Evolutionary conservation across 1,140 invertebrate genomes (phyloP).

Genomic region (Amyelois transitella): DNA sequence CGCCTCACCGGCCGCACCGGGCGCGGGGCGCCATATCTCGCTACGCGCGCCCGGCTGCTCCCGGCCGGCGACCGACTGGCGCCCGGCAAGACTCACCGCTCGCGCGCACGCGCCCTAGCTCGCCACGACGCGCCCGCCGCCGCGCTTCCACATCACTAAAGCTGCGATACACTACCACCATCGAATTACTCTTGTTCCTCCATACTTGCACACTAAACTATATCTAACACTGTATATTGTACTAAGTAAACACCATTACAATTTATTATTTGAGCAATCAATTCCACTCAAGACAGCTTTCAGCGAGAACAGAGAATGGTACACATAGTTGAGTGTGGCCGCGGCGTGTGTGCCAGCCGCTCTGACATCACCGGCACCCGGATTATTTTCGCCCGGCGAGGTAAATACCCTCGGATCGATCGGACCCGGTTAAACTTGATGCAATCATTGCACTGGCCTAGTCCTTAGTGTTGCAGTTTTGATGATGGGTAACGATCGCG

Average conservation of each 20-base stretch:
- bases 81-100: slow-evolving; percentile 39
- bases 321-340: slow-evolving; percentile 1
- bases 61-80: slow-evolving; percentile 70
- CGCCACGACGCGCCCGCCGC: neutral
- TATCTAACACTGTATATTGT: neutral
- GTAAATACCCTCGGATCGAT: slow-evolving; percentile 73
- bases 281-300: neutral
- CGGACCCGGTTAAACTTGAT: slow-evolving; percentile 69
- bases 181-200: neutral
- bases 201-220: neutral
- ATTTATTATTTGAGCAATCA: neutral
- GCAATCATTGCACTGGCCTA: slow-evolving; percentile 72
- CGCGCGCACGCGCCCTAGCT: slow-evolving; percentile 2
- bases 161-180: neutral
- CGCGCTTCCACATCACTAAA: slow-evolving; percentile 2
- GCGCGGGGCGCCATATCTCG: slow-evolving; percentile 61
- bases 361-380: slow-evolving; percentile 67
- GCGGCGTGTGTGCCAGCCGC: slow-evolving; percentile 48
- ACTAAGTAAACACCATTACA: too few species aligned
- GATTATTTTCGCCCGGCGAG: slow-evolving; percentile 71
- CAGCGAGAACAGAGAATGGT: neutral
- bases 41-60: slow-evolving; percentile 58
- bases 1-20: slow-evolving; percentile 60
- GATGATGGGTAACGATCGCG: slow-evolving; percentile 11
- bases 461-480: slow-evolving; percentile 52